A percentile compares a stretch with the other conserved stretches of the same genome.
These are phyloP conservation scores for Gallinago solitaria DNA, from an alignment of 2,797 vertebrate species.

Conservation along the genomic window DNA sequence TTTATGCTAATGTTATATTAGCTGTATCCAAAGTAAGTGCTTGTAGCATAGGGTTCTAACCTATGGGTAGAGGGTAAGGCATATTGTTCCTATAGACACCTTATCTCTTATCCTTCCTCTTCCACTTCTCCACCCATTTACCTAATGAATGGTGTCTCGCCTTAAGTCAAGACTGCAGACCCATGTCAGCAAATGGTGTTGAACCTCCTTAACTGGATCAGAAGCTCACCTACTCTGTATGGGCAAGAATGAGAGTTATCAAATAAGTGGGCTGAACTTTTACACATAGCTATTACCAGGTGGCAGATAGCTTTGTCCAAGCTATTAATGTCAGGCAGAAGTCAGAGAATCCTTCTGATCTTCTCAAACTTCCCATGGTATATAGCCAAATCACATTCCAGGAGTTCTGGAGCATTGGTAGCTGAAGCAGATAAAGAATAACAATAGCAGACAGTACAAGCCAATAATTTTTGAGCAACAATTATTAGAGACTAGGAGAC, in stretches of 20 bases:
- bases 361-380: background rate
- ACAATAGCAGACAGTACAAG: background rate
- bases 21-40: background rate
- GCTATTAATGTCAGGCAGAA: background rate
- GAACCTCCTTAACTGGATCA: background rate
- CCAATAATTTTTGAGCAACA: background rate
- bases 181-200: background rate
- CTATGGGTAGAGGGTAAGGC: background rate
- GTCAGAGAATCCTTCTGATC: background rate
- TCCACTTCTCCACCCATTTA: background rate
- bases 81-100: background rate
- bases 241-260: background rate
- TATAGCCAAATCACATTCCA: background rate
- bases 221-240: background rate
- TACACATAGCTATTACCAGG: background rate
- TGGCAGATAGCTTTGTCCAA: background rate
- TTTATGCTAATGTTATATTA: background rate
- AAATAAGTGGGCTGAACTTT: background rate
- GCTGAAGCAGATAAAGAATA: background rate
- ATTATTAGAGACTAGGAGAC: background rate
- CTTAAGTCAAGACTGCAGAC: background rate
- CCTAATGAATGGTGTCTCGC: background rate
- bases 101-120: background rate
- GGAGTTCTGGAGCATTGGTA: background rate
- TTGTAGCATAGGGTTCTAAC: background rate